A percentile compares a stretch with the other conserved stretches of the same genome.
Conservation (phyloP, 2,797 vertebrate genomes). For the Sylvia borin region DNA sequence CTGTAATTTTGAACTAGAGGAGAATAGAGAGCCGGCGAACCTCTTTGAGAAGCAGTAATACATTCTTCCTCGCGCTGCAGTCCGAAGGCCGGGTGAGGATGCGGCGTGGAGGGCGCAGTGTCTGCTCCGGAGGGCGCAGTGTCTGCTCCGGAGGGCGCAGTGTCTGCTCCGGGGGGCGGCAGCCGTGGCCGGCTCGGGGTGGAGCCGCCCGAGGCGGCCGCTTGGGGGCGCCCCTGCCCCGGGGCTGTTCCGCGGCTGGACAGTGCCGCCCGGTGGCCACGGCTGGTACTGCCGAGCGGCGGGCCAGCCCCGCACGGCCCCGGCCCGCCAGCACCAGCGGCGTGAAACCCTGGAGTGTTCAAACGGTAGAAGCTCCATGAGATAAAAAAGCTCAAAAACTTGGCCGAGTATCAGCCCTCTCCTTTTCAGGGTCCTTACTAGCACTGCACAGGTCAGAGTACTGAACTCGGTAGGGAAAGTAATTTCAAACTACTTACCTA, state of each 20-base stretch:
- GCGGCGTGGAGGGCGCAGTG: fast-evolving
- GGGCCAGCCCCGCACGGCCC: too few relatives aligned
- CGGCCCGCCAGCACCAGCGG: too few relatives aligned
- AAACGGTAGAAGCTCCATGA: neutral
- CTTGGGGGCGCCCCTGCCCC: neutral
- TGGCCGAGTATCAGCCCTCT: neutral
- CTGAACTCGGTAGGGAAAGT: neutral
- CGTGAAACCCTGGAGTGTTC: neutral
- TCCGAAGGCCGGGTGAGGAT: too few relatives aligned
- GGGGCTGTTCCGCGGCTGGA: neutral
- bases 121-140: too few relatives aligned
- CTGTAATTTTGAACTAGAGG: neutral
- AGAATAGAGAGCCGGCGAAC: neutral
- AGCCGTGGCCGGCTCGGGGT: too few relatives aligned
- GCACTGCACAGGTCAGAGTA: neutral
- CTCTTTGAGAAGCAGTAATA: neutral
- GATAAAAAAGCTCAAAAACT: neutral
- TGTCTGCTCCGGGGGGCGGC: too few relatives aligned
- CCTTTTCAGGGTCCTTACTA: neutral
- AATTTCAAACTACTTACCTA: neutral
- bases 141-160: too few relatives aligned
- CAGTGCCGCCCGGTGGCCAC: neutral
- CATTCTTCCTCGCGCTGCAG: neutral
- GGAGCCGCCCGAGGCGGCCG: too few relatives aligned
- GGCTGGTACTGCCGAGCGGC: neutral